These are phyloP conservation scores for Hyperoplus lanceolatus DNA, from an alignment of 2,797 vertebrate genomes.

Conservation along the genomic window DNA sequence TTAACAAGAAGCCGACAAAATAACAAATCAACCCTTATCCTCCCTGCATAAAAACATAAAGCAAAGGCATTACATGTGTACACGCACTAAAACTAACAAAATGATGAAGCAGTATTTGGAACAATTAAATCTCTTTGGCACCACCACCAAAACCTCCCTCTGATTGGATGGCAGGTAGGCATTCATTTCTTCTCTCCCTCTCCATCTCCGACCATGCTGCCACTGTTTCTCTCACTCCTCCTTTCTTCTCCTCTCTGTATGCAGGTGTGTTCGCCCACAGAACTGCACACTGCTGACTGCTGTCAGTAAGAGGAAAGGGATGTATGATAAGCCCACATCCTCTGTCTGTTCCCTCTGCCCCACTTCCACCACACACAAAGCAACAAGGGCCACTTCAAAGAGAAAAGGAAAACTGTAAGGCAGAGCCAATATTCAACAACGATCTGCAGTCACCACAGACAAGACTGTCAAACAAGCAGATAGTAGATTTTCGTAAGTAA, in stretches of 20 bases:
- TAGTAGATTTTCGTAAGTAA: slow-evolving; percentile 11
- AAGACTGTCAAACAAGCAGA: slow-evolving; percentile 17
- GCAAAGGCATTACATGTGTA: slow-evolving; percentile 40
- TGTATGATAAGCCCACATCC: slow-evolving; percentile 69
- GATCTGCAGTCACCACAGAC: slow-evolving; percentile 23
- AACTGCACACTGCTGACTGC: slow-evolving; percentile 67
- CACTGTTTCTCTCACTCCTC: slow-evolving; percentile 49
- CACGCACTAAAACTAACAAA: slow-evolving; percentile 43
- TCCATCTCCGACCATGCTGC: slow-evolving; percentile 60
- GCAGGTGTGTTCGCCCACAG: slow-evolving; percentile 76
- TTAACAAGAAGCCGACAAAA: slow-evolving; percentile 66
- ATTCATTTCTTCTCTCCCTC: slow-evolving; percentile 66
- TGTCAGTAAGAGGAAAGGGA: slow-evolving; percentile 70
- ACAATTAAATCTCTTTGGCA: slow-evolving; percentile 75
- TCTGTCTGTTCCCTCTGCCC: slow-evolving; percentile 46
- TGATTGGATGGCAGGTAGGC: slow-evolving; percentile 69
- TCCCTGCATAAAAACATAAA: slow-evolving; percentile 45
- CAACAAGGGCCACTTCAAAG: slow-evolving; percentile 64
- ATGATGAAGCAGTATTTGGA: slow-evolving; percentile 58
- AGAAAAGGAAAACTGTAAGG: slow-evolving; percentile 22
- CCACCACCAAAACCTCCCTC: slow-evolving; percentile 65
- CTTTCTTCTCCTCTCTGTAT: slow-evolving; percentile 68
- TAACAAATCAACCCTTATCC: slow-evolving; percentile 44
- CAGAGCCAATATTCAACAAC: slow-evolving; percentile 24
- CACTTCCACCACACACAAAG: slow-evolving; percentile 43